These are phyloP conservation scores for Acanthopagrus latus DNA, from an alignment of 2,797 vertebrate genomes.

Conservation along the genomic window DNA sequence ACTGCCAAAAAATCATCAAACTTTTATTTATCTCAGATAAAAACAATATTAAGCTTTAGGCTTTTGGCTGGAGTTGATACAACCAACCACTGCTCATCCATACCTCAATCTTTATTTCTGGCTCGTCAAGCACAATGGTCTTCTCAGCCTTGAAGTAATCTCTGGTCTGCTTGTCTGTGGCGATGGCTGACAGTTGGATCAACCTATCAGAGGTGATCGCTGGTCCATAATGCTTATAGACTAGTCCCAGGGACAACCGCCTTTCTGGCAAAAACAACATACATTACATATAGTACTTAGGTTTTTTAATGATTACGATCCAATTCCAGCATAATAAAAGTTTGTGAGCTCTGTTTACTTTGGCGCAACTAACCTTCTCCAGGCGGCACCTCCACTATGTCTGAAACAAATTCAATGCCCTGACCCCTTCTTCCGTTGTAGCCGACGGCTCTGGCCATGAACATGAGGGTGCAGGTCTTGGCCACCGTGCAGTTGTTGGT, in stretches of 20 bases:
- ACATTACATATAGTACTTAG: not conserved
- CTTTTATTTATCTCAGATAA: too few species aligned
- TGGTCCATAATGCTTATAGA: constrained; percentile 84
- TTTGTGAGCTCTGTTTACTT: not conserved
- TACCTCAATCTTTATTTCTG: constrained; percentile 89
- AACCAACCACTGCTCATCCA: not conserved
- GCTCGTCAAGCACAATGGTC: constrained; percentile 90
- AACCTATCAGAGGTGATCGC: constrained; percentile 87
- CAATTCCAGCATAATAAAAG: not conserved
- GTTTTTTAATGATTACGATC: not conserved
- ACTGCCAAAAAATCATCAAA: too few species aligned
- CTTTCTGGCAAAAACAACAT: constrained; percentile 77
- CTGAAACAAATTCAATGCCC: constrained; percentile 79
- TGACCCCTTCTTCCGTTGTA: constrained; percentile 86
- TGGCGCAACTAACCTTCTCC: constrained; percentile 77
- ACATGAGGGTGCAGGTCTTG: constrained; percentile 80
- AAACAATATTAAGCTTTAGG: too few species aligned
- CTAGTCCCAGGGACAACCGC: constrained; percentile 74
- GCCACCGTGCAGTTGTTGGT: constrained; percentile 79
- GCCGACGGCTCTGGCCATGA: constrained; percentile 82
- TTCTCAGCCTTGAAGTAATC: constrained; percentile 81
- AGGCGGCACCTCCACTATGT: constrained; percentile 77
- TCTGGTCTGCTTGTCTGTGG: constrained; percentile 73
- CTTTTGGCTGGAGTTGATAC: too few species aligned
- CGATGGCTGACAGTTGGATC: constrained; percentile 88